Conservation (phyloP, 2,797 vertebrate genomes). For the Halcyon leucocephala region DNA sequence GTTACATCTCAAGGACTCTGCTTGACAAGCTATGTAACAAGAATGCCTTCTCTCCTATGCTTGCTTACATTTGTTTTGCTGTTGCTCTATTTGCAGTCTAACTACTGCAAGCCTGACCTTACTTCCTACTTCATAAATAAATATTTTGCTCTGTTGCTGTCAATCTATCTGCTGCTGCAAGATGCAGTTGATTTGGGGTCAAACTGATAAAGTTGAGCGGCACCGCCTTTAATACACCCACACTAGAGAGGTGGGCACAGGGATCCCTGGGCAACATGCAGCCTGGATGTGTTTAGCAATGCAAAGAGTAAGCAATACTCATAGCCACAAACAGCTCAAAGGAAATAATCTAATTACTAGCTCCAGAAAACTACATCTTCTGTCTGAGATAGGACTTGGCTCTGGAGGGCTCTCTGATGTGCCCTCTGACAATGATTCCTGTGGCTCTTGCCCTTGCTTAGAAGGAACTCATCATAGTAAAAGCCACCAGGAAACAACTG, state of each 20-base stretch:
- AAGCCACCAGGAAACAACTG: background rate
- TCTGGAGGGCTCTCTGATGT: background rate
- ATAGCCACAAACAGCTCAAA: background rate
- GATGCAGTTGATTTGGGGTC: background rate
- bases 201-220: background rate
- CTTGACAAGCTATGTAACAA: background rate
- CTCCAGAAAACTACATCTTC: background rate
- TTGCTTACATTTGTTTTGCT: background rate
- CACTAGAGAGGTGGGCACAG: background rate
- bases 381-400: background rate
- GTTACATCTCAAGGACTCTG: background rate
- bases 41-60: background rate
- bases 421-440: background rate
- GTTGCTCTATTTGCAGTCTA: background rate
- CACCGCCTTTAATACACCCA: background rate
- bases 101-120: background rate
- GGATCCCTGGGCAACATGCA: background rate
- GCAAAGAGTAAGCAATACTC: background rate
- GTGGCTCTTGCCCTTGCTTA: background rate
- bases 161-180: background rate
- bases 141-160: conserved; percentile 7
- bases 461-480: background rate
- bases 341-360: background rate
- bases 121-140: conserved; percentile 21
- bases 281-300: background rate